Conservation (phyloP, 2,888 invertebrate genomes). For the Caenorhabditis drosophilae region DNA sequence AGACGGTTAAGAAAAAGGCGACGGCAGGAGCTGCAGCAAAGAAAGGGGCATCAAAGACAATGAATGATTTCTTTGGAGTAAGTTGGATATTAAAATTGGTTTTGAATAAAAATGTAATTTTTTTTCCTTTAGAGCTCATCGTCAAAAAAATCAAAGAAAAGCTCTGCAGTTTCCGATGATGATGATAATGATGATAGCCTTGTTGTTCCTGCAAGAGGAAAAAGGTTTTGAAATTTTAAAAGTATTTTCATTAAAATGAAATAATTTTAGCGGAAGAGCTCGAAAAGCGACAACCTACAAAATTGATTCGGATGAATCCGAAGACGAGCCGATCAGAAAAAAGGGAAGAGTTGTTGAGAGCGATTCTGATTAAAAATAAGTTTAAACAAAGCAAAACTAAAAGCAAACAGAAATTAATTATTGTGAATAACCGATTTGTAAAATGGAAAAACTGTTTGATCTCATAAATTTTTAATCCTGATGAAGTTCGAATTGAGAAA, state of each 20-base stretch:
- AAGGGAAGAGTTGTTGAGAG: conserved; percentile 28
- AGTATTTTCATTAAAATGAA: background rate
- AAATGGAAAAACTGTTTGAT: no score
- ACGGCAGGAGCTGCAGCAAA: conserved; percentile 11
- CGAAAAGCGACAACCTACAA: conserved; percentile 21
- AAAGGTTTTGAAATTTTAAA: conserved; percentile 12
- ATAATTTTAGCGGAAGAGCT: conserved; percentile 26
- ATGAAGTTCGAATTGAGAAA: no score
- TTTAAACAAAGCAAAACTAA: no score
- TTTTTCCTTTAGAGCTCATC: background rate
- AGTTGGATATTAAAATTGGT: no score
- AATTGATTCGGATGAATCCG: conserved; percentile 24
- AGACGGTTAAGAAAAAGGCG: conserved; percentile 13
- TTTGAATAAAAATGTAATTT: background rate
- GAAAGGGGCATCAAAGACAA: conserved; percentile 17
- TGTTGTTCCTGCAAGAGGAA: conserved; percentile 27
- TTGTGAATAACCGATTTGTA: no score
- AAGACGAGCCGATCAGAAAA: conserved; percentile 26
- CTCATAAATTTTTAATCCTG: no score
- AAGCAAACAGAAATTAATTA: no score
- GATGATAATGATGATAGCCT: conserved; percentile 32
- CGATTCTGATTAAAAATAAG: conserved; percentile 1
- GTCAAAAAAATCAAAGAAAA: conserved; percentile 13
- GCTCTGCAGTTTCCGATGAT: conserved; percentile 8
- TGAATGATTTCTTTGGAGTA: conserved; percentile 30